Conservation (phyloP, 1,140 invertebrate species). For the Pygmarrhopalites habei region DNA sequence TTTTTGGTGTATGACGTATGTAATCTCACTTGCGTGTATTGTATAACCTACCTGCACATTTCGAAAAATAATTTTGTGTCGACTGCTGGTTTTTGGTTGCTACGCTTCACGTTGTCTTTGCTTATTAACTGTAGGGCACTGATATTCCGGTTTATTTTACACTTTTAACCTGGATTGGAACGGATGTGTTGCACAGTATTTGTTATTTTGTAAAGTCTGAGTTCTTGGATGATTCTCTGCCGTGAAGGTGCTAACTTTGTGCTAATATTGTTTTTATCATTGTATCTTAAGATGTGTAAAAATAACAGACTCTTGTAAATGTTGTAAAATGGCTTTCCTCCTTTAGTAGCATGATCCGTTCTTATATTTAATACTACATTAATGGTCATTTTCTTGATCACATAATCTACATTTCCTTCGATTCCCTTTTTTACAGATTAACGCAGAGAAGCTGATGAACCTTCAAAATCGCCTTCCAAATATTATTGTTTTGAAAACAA, state of each 20-base stretch:
- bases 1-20: background rate
- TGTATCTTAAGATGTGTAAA: background rate
- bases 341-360: background rate
- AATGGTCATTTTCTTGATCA: background rate
- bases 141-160: background rate
- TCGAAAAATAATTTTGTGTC: background rate
- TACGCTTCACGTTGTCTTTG: background rate
- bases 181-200: background rate
- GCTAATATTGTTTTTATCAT: background rate
- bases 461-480: slow-evolving; percentile 54
- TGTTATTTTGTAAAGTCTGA: background rate
- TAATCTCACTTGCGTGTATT: background rate
- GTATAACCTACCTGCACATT: no score
- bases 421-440: slow-evolving; percentile 41
- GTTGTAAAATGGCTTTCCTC: background rate
- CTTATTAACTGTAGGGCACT: background rate
- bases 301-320: background rate
- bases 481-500: slow-evolving; percentile 59
- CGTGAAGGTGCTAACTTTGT: background rate
- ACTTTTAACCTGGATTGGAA: slow-evolving; percentile 4
- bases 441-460: slow-evolving; percentile 52
- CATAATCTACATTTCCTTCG: background rate
- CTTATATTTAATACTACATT: background rate
- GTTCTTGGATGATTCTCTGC: background rate
- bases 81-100: background rate